A percentile compares a stretch with the other conserved stretches of the same genome.
These are phyloP conservation scores for Cylloceria caligata DNA, from an alignment of 2,888 invertebrate genomes.

Conservation along the genomic window DNA sequence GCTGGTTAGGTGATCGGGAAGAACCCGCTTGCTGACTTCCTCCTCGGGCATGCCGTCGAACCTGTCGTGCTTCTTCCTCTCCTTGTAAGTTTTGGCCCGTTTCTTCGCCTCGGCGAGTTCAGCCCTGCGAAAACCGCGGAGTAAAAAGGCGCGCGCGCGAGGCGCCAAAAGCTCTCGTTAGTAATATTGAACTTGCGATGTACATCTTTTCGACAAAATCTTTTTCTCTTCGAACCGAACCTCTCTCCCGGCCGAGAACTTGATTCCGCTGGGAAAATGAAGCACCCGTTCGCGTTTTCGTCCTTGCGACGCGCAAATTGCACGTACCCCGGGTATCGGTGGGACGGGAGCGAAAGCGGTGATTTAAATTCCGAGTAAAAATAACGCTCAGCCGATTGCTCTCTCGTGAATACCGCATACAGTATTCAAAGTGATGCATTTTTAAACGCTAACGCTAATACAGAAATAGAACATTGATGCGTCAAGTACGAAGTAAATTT, in stretches of 20 bases:
- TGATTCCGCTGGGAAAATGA: neutral
- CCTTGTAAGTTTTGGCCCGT: constrained; percentile 87
- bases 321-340: neutral
- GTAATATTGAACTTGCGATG: constrained; percentile 55
- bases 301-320: neutral
- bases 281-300: neutral
- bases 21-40: constrained; percentile 95
- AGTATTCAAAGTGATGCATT: constrained; percentile 6
- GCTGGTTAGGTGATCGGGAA: constrained; percentile 97
- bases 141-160: constrained; percentile 32
- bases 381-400: constrained; percentile 23
- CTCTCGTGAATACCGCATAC: constrained; percentile 16
- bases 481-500: neutral
- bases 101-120: constrained; percentile 84
- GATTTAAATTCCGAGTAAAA: constrained; percentile 49
- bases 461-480: neutral
- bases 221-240: neutral
- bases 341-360: constrained; percentile 20
- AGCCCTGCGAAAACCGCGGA: constrained; percentile 77
- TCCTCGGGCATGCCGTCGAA: constrained; percentile 99
- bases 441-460: neutral
- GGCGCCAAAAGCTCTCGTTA: constrained; percentile 41
- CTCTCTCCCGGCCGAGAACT: neutral
- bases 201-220: constrained; percentile 3
- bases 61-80: constrained; percentile 96